A percentile compares a stretch with the other conserved stretches of the same genome.
Conservation (phyloP, 2,888 invertebrate genomes). For the Polyommatus iphigenia region DNA sequence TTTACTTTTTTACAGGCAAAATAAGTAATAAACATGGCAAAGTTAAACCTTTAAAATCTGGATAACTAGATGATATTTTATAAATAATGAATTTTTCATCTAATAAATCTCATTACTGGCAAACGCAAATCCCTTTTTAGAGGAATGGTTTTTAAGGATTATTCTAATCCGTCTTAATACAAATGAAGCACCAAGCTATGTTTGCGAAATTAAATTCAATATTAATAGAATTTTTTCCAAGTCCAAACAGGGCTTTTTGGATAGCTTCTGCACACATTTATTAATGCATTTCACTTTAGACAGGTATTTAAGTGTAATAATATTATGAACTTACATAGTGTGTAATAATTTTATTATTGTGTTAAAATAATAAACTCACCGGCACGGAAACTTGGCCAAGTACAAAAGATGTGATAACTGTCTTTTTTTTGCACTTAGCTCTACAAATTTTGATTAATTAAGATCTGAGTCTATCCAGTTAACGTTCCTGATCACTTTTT, state of each 20-base stretch:
- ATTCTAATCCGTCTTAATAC: conserved; percentile 17
- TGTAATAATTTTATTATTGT: no score
- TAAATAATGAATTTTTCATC: conserved; percentile 24
- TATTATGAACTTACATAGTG: no score
- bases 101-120: conserved; percentile 24
- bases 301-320: no score
- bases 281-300: no score
- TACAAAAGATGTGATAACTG: no score
- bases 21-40: neutral
- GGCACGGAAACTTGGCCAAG: no score
- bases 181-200: conserved; percentile 7
- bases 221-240: conserved; percentile 6
- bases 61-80: conserved; percentile 14
- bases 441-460: no score
- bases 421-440: no score
- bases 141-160: conserved; percentile 13
- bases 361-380: no score
- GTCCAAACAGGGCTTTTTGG: neutral
- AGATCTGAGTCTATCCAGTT: no score
- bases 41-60: neutral
- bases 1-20: neutral
- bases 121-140: conserved; percentile 16
- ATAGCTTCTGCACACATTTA: neutral
- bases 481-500: no score
- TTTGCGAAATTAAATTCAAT: conserved; percentile 5